Base-by-base conservation (phyloP, 2,888 invertebrate genomes). In the Bimastos eiseni region DNA sequence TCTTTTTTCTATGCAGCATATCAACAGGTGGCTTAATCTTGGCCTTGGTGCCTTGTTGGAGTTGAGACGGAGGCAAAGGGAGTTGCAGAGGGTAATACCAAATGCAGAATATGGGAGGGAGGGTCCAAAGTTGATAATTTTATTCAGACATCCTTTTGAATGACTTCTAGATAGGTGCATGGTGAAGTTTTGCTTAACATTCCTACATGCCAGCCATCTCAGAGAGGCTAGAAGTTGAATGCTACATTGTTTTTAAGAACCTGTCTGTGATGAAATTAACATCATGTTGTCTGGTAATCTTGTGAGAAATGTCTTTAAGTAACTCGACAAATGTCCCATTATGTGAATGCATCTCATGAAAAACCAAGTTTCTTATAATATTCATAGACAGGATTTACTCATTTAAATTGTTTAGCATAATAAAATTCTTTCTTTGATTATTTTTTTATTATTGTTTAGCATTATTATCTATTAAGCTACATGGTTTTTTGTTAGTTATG, bases 401-500 rank as follows among this genome's bases (percentile, higher is more conserved):
- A 0, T 70, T 30, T 70, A 70, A 70, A n/a, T 70, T 70, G 24
- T 70, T 70, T 49, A 49, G 24, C 49, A 24, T 49, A 70, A 70
- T 17, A 21, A 13, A 13, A 49, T 49, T 49, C 19, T 70, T 70
- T n/a, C n/a, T n/a, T 1, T n/a, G 13, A 24, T 49, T 49, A 49
- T 49, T 49, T 5, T n/a, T 70, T 30, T n/a, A 0, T 49, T 41
- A 41, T 49, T 49, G 49, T 11, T n/a, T n/a, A 70, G 30, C n/a
- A n/a, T 70, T 70, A 70, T 70, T 70, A 70, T 30, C n/a, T 30
- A 83, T 36, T 41, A 6, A 41, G 33, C 24, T 38, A 11, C 15
- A 19, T 34, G n/a, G 37, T 38, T 34, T 89, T 34, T 89, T 89
- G 70, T 21, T 49, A 91, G 91, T 41, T 99, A 99, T 95, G 99